Base-by-base conservation (phyloP, 2,113 vertebrate genomes). In the Nibea albiflora region DNA sequence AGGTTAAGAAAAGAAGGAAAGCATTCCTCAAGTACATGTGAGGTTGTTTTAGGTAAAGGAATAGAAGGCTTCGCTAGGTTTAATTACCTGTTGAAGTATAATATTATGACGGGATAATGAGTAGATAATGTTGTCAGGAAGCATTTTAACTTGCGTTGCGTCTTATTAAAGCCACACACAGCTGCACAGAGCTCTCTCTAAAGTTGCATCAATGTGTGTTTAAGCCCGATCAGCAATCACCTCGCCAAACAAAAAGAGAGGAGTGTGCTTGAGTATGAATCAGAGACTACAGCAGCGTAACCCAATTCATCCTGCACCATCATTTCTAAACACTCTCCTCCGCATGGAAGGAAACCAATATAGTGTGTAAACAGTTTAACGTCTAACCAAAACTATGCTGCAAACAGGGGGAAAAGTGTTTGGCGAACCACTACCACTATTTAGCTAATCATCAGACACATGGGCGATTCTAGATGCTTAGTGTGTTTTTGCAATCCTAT, bases 331-430 rank as follows among this genome's bases (percentile, higher is more conserved):
- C 39, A 70, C 44, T 72, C 42, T n/a, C n/a, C 31, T 67, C 42
- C 0, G 4, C 60, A 50, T 47, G 42, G 72, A 47, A 54, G 62
- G 52, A 60, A 73, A 72, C 67, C 73, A 77, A 14, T 11, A 47
- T 3, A 10, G 44, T 56, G 28, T 65, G 53, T 85, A 64, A 87
- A 79, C 71, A 77, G 24, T 66, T 67, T 46, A 42, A 63, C 3
- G 12, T 85, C 50, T 24, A 39, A 81, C 74, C 79, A 74, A 66
- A 79, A 81, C 78, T 75, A 53, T 71, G 54, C 22, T 44, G 42
- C 67, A 74, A 68, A 71, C 61, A 63, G 1, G 66, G 46, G n/a
- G 11, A 75, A 47, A 31, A 63, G 74, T 58, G 49, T 85, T 70
- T 44, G 61, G 62, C 42, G 60, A 24, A 62, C 76, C 79, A 35